Evolutionary conservation across 2,113 vertebrate genomes (phyloP), one percentile per base, ranked within the genome.

Genomic region (Nerophis lumbriciformis): DNA sequence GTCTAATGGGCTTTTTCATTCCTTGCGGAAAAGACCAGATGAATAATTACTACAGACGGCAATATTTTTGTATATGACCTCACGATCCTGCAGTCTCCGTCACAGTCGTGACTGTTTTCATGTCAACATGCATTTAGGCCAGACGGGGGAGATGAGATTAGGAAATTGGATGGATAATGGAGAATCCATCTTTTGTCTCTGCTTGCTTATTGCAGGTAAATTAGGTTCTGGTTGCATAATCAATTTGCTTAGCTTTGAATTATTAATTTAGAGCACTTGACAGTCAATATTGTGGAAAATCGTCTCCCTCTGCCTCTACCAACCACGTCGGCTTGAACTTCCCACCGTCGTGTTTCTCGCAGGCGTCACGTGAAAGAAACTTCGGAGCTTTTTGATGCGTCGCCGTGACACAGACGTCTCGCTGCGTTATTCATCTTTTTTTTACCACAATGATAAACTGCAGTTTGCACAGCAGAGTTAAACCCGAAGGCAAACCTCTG

Each of bases 131-230:
- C 4, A n/a, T 68, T 58, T 71, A 28, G 57, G 50, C 39, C 37
- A 60, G 54, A 8, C 49, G 37, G 61, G 48, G 60, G 5, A 13
- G 48, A 54, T 15, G 37, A 36, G 19, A 61, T 7, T 6, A 48
- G 61, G 45, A 15, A 45, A 67, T 38, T 28, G 19, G 49, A 4
- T 8, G 28, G 28, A 61, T 72, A 56, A 71, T 59, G 39, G 54
- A 65, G 63, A 61, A 58, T 8, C 15, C 21, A 65, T 61, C 66
- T 14, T 48, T 57, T 15, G 16, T 13, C 65, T 6, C 61, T 9
- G 11, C 47, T 70, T 68, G 58, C 70, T 69, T 74, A 68, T 76
- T 69, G 61, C 60, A 68, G 67, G 71, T 54, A 65, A 67, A 76
- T 74, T 16, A 71, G 70, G 38, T 65, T 82, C 53, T 56, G 63